phyloP scores from a whole-genome alignment of 2,113 vertebrate genomes.

The Oncorhynchus nerka region DNA sequence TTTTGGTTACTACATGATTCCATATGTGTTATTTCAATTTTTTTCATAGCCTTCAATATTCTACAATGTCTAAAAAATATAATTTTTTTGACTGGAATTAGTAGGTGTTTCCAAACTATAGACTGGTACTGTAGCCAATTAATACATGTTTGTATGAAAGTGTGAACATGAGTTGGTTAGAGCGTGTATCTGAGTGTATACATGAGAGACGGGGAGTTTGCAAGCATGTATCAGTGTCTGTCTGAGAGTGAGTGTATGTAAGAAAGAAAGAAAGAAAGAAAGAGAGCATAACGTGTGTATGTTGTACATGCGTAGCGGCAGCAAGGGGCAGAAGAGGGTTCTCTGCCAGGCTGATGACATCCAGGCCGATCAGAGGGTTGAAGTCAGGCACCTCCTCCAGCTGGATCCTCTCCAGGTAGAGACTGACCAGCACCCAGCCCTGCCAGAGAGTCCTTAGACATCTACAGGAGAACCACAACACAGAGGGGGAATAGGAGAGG shows the following conservation, averaged over 20 bases:
- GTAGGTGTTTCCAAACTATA: too few relatives aligned
- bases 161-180: not conserved
- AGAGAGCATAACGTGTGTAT: not conserved
- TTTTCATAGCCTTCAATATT: too few relatives aligned
- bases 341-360: constrained; percentile 86
- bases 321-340: constrained; percentile 84
- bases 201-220: not conserved
- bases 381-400: constrained; percentile 78
- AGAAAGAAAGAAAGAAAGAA: not conserved
- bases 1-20: too few relatives aligned
- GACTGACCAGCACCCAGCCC: constrained; percentile 79
- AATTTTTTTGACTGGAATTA: too few relatives aligned
- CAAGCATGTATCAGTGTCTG: not conserved
- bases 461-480: constrained; percentile 49
- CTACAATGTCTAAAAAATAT: too few relatives aligned
- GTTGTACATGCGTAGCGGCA: constrained; percentile 82
- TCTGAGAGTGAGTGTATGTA: not conserved
- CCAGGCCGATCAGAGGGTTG: constrained; percentile 74
- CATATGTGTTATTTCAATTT: too few relatives aligned
- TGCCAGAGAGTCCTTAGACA: constrained; percentile 79
- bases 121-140: too few relatives aligned
- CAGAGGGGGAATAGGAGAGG: not conserved
- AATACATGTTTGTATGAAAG: not conserved
- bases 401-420: constrained; percentile 86
- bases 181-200: not conserved